phyloP scores from a whole-genome alignment of 2,797 vertebrate species.

The Myiothlypis coronata region DNA sequence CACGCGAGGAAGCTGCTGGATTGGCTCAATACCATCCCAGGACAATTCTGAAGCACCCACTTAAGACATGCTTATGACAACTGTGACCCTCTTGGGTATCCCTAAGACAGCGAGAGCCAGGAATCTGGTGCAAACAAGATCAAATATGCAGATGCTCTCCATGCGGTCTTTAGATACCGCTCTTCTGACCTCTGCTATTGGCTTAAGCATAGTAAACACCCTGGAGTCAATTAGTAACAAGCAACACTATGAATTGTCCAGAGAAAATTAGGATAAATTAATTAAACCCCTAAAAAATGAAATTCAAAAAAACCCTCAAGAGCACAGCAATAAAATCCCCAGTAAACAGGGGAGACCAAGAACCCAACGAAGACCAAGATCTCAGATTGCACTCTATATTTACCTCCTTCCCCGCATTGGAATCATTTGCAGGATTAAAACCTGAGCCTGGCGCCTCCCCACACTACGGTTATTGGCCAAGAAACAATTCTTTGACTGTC shows the following conservation, averaged over 20 bases:
- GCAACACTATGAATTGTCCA: background rate
- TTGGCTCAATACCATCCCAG: background rate
- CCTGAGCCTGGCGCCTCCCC: constrained; percentile 7
- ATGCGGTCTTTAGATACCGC: background rate
- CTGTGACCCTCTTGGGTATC: background rate
- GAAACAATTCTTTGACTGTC: constrained; percentile 45
- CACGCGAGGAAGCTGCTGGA: background rate
- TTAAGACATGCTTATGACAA: constrained; percentile 30
- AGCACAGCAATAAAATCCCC: background rate
- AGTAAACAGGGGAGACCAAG: background rate
- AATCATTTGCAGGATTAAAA: constrained; percentile 12
- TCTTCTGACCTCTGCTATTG: background rate
- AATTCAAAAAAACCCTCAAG: too few species aligned
- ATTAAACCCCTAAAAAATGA: background rate
- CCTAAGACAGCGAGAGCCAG: background rate
- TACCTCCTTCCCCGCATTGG: background rate
- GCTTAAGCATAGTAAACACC: background rate
- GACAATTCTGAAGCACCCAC: background rate
- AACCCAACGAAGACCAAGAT: background rate
- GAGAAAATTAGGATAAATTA: background rate
- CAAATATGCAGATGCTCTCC: background rate
- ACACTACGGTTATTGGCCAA: constrained; percentile 2
- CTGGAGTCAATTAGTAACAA: background rate
- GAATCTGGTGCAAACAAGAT: background rate
- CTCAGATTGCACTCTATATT: constrained; percentile 40